These are phyloP conservation scores for Sebastes diaconus DNA, from an alignment of 2,797 vertebrate genomes.

Conservation along the genomic window DNA sequence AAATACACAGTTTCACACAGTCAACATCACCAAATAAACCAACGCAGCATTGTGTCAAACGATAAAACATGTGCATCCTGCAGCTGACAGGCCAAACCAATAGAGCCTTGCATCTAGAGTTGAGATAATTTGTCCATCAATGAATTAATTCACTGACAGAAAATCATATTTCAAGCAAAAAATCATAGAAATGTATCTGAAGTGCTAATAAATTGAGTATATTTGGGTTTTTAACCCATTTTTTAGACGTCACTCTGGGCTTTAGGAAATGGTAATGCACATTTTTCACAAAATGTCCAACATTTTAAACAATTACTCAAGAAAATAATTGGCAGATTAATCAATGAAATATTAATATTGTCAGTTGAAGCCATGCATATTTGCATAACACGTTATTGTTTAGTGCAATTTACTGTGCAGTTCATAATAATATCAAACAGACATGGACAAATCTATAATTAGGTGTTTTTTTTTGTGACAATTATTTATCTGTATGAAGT, in stretches of 20 bases:
- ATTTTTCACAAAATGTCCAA: background rate
- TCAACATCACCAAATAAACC: background rate
- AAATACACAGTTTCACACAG: background rate
- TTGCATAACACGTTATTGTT: background rate
- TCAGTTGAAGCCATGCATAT: background rate
- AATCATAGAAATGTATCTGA: rapidly evolving
- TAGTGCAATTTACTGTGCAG: background rate
- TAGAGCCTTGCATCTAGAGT: rapidly evolving
- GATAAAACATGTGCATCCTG: background rate
- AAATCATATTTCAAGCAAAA: background rate
- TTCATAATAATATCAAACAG: background rate
- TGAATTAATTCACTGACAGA: background rate
- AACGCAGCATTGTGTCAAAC: background rate
- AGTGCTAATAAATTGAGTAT: background rate
- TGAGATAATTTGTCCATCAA: rapidly evolving
- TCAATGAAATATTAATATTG: background rate
- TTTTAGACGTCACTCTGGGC: background rate
- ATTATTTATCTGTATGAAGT: background rate
- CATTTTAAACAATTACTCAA: background rate
- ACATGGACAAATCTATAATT: background rate
- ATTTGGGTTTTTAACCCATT: background rate
- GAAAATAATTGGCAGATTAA: background rate
- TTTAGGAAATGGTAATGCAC: background rate
- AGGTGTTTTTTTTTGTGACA: background rate
- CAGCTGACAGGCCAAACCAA: background rate